Evolutionary conservation across 37 sponge, comb jelly and placozoan genomes (phyloP).

Genomic region (Sycon ciliatum): DNA sequence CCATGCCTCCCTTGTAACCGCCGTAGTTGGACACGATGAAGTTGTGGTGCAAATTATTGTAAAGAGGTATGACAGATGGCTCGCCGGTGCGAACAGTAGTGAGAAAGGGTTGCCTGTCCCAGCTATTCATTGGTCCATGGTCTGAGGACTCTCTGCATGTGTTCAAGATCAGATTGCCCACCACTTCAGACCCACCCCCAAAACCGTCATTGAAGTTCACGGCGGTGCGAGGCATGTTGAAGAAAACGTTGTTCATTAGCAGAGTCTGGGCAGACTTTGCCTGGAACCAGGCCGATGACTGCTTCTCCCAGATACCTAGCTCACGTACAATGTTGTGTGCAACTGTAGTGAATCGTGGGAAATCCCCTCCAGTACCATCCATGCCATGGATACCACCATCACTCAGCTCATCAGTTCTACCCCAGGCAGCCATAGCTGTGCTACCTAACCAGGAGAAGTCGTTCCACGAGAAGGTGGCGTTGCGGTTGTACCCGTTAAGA

Average conservation of each 20-base stretch:
- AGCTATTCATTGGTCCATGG: neutral
- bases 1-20: neutral
- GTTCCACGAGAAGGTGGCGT: neutral
- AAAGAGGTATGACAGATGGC: neutral
- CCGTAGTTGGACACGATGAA: neutral
- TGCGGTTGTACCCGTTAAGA: neutral
- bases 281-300: neutral
- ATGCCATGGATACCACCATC: neutral
- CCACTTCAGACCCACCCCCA: neutral
- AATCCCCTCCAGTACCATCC: neutral
- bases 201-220: neutral
- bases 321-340: neutral
- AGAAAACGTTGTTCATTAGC: neutral
- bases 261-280: neutral
- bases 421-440: conserved; percentile 34
- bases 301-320: neutral
- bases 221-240: neutral
- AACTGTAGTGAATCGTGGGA: neutral
- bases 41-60: neutral
- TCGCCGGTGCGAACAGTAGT: neutral
- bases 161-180: neutral
- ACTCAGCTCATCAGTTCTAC: conserved; percentile 20
- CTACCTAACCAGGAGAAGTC: conserved; percentile 26
- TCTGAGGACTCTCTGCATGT: neutral
- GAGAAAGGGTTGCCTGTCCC: neutral